Evolutionary conservation across 1,140 invertebrate genomes (phyloP).

Genomic region (Orius laevigatus): DNA sequence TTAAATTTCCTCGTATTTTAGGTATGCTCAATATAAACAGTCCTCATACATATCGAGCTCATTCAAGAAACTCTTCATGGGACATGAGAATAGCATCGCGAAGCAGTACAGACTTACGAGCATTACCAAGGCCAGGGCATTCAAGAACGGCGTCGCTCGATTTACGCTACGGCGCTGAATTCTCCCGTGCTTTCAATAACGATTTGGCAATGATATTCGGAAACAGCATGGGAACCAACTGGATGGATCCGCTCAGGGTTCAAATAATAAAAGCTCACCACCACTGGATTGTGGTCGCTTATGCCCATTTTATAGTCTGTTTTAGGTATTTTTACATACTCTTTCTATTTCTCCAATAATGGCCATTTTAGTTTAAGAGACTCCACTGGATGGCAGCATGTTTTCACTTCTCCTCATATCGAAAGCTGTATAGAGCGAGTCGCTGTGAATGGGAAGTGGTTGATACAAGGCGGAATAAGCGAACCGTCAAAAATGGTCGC

Average conservation of each 20-base stretch:
- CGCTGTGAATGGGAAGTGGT: slow-evolving; percentile 85
- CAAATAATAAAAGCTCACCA: slow-evolving; percentile 94
- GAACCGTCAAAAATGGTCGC: slow-evolving; percentile 68
- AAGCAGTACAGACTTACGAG: slow-evolving; percentile 27
- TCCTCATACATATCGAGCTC: slow-evolving; percentile 23
- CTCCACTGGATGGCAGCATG: slow-evolving; percentile 86
- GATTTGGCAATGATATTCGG: slow-evolving; percentile 52
- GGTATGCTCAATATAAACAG: slow-evolving; percentile 4
- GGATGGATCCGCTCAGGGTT: slow-evolving; percentile 72
- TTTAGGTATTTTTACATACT: slow-evolving; percentile 49
- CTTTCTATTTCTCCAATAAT: neutral
- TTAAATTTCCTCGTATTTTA: slow-evolving; percentile 24
- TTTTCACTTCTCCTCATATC: slow-evolving; percentile 84
- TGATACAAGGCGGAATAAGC: slow-evolving; percentile 31
- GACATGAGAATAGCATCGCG: slow-evolving; percentile 43
- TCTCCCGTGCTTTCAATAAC: slow-evolving; percentile 55
- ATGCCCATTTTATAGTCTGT: slow-evolving; percentile 87
- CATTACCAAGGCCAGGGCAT: slow-evolving; percentile 35
- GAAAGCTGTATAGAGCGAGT: slow-evolving; percentile 79
- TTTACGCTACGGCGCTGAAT: slow-evolving; percentile 58
- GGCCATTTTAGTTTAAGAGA: slow-evolving; percentile 61
- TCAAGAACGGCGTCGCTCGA: slow-evolving; percentile 70
- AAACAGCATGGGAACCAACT: slow-evolving; percentile 38
- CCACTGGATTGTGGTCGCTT: slow-evolving; percentile 94
- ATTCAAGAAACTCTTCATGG: slow-evolving; percentile 62